A percentile compares a stretch with the other conserved stretches of the same genome.
Conservation (phyloP, 2,797 vertebrate genomes). For the Tapirus indicus region DNA sequence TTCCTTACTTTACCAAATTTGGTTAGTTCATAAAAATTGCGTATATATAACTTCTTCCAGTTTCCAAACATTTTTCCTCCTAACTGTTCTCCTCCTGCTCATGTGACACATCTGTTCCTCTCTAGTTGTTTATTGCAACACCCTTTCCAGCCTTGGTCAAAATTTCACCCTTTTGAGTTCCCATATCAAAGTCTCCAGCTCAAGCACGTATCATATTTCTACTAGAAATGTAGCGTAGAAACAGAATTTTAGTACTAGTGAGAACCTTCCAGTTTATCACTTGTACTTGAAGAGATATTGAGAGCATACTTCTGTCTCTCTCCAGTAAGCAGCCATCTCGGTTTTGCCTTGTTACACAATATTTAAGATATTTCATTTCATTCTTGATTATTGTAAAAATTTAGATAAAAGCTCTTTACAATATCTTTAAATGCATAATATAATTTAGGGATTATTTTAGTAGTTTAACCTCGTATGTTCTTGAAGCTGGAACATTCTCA, state of each 20-base stretch:
- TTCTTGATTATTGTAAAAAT: slow-evolving; percentile 43
- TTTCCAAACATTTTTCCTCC: slow-evolving; percentile 26
- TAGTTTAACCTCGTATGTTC: slow-evolving; percentile 10
- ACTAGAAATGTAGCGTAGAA: slow-evolving; percentile 32
- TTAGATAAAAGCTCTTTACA: slow-evolving; percentile 11
- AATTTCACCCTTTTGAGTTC: slow-evolving; percentile 28
- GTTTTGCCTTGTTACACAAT: slow-evolving; percentile 12
- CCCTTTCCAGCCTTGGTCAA: slow-evolving; percentile 21
- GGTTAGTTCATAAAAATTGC: slow-evolving; percentile 39
- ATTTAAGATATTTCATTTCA: slow-evolving; percentile 51
- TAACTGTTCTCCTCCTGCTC: background rate
- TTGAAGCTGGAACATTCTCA: slow-evolving; percentile 51
- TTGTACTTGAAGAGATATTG: background rate
- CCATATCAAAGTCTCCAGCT: background rate
- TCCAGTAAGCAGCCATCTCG: background rate
- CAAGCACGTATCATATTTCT: background rate
- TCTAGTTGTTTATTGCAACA: slow-evolving; percentile 45
- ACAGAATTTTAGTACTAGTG: background rate
- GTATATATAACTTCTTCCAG: background rate
- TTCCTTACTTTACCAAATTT: slow-evolving; percentile 50
- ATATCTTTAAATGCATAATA: slow-evolving; percentile 33
- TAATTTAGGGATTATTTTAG: slow-evolving; percentile 36
- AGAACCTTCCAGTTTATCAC: slow-evolving; percentile 26
- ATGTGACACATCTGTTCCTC: slow-evolving; percentile 32
- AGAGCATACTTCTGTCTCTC: background rate